Evolutionary conservation across 2,797 vertebrate genomes (phyloP).

Genomic region (Neosilurus hyrtlii): DNA sequence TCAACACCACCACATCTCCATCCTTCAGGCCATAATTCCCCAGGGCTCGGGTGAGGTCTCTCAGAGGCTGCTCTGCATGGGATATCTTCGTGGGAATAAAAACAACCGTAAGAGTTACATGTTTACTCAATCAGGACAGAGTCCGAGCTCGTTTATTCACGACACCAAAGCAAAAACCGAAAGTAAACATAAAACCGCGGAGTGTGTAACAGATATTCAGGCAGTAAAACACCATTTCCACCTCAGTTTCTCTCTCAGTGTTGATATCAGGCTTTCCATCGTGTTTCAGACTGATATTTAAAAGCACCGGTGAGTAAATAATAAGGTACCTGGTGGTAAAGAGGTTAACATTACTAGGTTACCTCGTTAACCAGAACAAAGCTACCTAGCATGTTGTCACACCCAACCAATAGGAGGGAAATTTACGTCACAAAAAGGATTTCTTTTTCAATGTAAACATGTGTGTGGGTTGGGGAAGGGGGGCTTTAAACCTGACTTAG

Average conservation of each 20-base stretch:
- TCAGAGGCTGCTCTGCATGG: conserved; percentile 86
- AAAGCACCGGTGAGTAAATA: conserved; percentile 13
- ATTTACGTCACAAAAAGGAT: background rate
- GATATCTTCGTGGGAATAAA: conserved; percentile 74
- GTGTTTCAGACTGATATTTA: background rate
- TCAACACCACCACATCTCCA: conserved; percentile 92
- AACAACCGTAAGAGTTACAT: background rate
- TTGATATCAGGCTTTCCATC: background rate
- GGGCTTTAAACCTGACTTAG: background rate
- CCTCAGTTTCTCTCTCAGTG: background rate
- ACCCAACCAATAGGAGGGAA: background rate
- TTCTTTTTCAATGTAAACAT: no score
- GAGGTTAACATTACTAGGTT: background rate
- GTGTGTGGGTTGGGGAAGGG: no score
- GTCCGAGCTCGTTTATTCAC: background rate
- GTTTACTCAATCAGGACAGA: background rate
- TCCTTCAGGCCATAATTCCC: conserved; percentile 94
- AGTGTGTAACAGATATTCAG: background rate
- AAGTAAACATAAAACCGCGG: background rate
- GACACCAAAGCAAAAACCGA: conserved; percentile 2
- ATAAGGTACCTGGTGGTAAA: background rate
- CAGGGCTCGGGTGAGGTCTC: conserved; percentile 89
- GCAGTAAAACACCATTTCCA: background rate
- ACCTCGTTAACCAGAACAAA: conserved; percentile 21
- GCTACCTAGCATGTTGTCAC: conserved; percentile 22